Evolutionary conservation across 2,113 vertebrate species (phyloP).

Genomic region (Hemichromis elongatus): DNA sequence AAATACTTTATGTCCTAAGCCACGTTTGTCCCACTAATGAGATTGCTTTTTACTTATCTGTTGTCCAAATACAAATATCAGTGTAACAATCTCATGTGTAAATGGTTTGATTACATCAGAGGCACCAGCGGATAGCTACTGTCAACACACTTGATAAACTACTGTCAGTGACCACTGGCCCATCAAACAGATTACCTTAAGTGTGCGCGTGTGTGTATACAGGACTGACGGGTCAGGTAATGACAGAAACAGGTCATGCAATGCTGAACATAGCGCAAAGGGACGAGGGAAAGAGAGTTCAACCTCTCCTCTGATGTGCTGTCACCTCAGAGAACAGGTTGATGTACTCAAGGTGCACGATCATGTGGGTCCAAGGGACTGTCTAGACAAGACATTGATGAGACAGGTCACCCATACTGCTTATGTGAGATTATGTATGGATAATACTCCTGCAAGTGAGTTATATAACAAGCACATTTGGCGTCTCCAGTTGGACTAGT

Average conservation of each 20-base stretch:
- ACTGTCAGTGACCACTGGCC: not conserved
- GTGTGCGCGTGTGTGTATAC: not conserved
- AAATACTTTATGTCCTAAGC: not conserved
- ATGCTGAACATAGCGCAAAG: not conserved
- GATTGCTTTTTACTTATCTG: not conserved
- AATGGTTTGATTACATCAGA: not conserved
- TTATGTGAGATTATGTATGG: not conserved
- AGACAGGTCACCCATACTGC: not conserved
- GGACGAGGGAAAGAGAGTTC: not conserved
- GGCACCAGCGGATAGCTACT: not conserved
- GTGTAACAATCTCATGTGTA: not conserved
- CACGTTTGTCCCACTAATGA: not conserved
- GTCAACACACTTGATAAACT: not conserved
- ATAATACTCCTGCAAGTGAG: not conserved
- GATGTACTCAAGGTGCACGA: not conserved
- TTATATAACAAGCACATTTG: not conserved
- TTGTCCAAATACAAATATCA: not conserved
- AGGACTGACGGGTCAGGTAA: not conserved
- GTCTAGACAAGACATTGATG: constrained; percentile 13
- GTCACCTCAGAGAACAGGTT: not conserved
- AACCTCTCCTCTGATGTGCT: not conserved
- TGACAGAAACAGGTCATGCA: constrained; percentile 31
- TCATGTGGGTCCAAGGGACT: not conserved
- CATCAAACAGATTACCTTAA: constrained; percentile 3
- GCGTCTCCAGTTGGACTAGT: not conserved